Evolutionary conservation across 2,888 invertebrate genomes (phyloP).

Genomic region (Sialis fuliginosa): DNA sequence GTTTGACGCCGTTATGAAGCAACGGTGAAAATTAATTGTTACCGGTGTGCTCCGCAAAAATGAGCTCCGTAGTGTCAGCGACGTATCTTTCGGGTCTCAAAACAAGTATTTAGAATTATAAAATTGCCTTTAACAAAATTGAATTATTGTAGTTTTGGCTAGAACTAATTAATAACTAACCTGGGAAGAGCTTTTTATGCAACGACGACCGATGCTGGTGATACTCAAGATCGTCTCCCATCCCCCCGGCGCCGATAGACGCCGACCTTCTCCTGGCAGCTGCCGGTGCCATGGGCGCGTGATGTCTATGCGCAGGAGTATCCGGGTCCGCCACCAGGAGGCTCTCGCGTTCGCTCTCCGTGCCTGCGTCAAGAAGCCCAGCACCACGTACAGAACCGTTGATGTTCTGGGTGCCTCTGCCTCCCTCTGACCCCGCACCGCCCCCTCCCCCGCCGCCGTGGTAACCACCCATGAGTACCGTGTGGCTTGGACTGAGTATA

Average conservation of each 20-base stretch:
- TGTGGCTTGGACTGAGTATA: slow-evolving; percentile 6
- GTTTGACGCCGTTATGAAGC: too few relatives aligned
- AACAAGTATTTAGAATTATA: too few relatives aligned
- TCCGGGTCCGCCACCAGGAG: slow-evolving; percentile 30
- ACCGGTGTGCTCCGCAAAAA: too few relatives aligned
- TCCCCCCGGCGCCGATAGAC: slow-evolving; percentile 6
- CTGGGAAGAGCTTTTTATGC: slow-evolving; percentile 8
- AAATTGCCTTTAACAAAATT: too few relatives aligned
- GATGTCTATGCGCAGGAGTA: slow-evolving; percentile 7
- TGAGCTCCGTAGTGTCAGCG: too few relatives aligned
- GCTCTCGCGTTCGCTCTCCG: slow-evolving; percentile 39
- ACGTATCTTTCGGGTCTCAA: too few relatives aligned
- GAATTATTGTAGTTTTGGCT: too few relatives aligned
- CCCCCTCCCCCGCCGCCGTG: background rate
- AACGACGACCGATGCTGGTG: slow-evolving; percentile 5
- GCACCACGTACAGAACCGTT: slow-evolving; percentile 39
- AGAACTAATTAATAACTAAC: too few relatives aligned
- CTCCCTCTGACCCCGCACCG: background rate
- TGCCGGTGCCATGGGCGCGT: background rate
- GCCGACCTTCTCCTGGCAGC: slow-evolving; percentile 2
- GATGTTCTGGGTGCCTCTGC: slow-evolving; percentile 21
- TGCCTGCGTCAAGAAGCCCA: slow-evolving; percentile 19
- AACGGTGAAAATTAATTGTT: too few relatives aligned
- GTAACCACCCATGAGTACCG: slow-evolving; percentile 7
- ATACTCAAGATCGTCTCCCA: slow-evolving; percentile 8